Evolutionary conservation across 1,140 invertebrate species (phyloP).

Genomic region (Macrostomum lignano): DNA sequence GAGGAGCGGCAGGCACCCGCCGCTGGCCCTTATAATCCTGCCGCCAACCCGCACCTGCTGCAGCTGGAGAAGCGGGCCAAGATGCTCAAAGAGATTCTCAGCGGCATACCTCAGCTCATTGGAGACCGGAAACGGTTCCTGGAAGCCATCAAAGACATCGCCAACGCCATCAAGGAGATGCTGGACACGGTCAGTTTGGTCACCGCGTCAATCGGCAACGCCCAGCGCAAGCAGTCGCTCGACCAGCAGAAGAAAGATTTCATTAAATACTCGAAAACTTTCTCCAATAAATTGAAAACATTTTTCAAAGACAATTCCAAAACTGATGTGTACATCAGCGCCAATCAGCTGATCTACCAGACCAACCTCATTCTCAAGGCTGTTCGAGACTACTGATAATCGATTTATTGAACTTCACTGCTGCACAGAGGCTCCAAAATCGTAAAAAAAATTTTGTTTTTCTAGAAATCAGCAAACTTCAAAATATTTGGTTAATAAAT

Average conservation of each 20-base stretch:
- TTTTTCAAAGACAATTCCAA: conserved; percentile 98
- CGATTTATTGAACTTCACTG: too few relatives aligned
- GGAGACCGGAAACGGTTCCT: conserved; percentile 87
- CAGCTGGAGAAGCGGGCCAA: conserved; percentile 74
- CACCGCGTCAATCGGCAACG: conserved; percentile 14
- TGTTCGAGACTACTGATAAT: too few relatives aligned
- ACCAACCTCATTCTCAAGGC: too few relatives aligned
- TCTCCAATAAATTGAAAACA: conserved; percentile 91
- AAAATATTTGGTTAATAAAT: too few relatives aligned
- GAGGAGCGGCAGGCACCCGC: too few relatives aligned
- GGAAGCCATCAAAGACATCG: conserved; percentile 97
- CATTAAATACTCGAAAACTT: conserved; percentile 92
- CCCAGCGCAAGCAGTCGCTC: conserved; percentile 39
- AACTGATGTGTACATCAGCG: too few relatives aligned
- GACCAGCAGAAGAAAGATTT: conserved; percentile 93
- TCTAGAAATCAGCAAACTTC: too few relatives aligned
- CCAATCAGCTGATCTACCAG: too few relatives aligned
- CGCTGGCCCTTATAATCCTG: too few relatives aligned
- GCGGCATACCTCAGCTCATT: conserved; percentile 93
- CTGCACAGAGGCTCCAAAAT: too few relatives aligned
- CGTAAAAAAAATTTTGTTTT: too few relatives aligned
- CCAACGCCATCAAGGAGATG: conserved; percentile 87
- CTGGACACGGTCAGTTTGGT: conserved; percentile 58
- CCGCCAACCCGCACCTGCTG: too few relatives aligned
- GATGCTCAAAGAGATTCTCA: conserved; percentile 68